Evolutionary conservation across 2,888 invertebrate species (phyloP).

Genomic region (Chaetoderma sp.): DNA sequence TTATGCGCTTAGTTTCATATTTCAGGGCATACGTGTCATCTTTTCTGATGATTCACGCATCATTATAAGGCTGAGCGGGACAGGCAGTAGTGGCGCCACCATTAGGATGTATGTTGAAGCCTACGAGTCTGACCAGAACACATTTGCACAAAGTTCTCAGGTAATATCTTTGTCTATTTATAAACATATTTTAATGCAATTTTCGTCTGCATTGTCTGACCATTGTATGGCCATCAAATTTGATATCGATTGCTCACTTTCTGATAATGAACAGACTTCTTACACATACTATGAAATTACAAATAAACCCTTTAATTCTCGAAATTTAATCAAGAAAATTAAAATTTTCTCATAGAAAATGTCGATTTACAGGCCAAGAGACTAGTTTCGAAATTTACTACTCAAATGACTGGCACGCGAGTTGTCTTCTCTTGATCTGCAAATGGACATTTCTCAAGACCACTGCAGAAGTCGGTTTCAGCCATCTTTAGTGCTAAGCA

Average conservation of each 20-base stretch:
- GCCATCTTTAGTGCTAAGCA: too few species aligned
- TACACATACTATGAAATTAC: too few species aligned
- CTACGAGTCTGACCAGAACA: constrained; percentile 79
- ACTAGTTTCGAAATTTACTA: too few species aligned
- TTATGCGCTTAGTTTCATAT: constrained; percentile 2
- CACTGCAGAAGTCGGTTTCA: too few species aligned
- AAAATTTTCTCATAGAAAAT: too few species aligned
- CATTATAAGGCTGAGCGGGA: constrained; percentile 94
- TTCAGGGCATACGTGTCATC: constrained; percentile 89
- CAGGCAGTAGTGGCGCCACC: constrained; percentile 98
- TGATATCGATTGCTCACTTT: not conserved
- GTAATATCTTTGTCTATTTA: constrained; percentile 49
- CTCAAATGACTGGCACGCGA: too few species aligned
- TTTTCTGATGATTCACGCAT: constrained; percentile 96
- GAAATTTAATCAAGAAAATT: too few species aligned
- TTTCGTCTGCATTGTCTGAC: not conserved
- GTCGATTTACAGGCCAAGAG: too few species aligned
- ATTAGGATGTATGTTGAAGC: constrained; percentile 94
- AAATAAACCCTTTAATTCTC: too few species aligned
- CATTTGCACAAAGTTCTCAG: constrained; percentile 71
- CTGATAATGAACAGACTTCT: too few species aligned
- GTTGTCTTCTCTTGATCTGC: too few species aligned
- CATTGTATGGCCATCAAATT: not conserved
- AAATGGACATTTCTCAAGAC: too few species aligned
- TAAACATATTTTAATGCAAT: not conserved